phyloP scores from a whole-genome alignment of 2,888 invertebrate genomes.

The Cybosia mesomella region DNA sequence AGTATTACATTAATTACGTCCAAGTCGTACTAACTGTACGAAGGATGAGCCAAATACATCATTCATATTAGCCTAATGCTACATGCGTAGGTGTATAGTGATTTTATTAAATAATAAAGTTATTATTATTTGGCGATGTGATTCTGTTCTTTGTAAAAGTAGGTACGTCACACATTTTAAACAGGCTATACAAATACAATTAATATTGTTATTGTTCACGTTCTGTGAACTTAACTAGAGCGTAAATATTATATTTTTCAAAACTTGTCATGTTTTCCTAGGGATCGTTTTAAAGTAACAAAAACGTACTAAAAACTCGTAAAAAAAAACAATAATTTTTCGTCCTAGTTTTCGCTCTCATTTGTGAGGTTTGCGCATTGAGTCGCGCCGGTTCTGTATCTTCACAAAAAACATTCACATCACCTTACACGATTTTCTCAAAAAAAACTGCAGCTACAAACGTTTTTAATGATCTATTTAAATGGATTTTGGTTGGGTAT shows the following conservation, averaged over 20 bases:
- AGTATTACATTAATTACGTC: background rate
- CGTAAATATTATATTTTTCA: background rate
- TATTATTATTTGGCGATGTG: background rate
- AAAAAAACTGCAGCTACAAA: constrained; percentile 23
- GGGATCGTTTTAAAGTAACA: background rate
- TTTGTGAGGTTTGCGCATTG: constrained; percentile 82
- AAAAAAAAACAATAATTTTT: constrained; percentile 52
- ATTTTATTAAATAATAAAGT: background rate
- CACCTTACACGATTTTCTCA: constrained; percentile 54
- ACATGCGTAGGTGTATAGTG: background rate
- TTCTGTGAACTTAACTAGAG: background rate
- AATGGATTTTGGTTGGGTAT: constrained; percentile 26
- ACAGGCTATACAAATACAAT: background rate
- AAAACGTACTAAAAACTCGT: constrained; percentile 24
- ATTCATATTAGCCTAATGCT: background rate
- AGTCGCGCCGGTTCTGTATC: constrained; percentile 75
- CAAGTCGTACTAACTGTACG: background rate
- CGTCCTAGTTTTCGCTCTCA: constrained; percentile 69
- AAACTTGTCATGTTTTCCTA: background rate
- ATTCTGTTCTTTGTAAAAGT: background rate
- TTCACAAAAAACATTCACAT: constrained; percentile 59
- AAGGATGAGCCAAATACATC: too few species aligned
- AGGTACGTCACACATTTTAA: background rate
- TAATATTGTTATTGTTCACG: background rate
- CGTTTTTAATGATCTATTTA: constrained; percentile 27